A percentile compares a stretch with the other conserved stretches of the same genome.
These are phyloP conservation scores for Habroteleia sp. DNA, from an alignment of 2,888 invertebrate species.

Conservation along the genomic window DNA sequence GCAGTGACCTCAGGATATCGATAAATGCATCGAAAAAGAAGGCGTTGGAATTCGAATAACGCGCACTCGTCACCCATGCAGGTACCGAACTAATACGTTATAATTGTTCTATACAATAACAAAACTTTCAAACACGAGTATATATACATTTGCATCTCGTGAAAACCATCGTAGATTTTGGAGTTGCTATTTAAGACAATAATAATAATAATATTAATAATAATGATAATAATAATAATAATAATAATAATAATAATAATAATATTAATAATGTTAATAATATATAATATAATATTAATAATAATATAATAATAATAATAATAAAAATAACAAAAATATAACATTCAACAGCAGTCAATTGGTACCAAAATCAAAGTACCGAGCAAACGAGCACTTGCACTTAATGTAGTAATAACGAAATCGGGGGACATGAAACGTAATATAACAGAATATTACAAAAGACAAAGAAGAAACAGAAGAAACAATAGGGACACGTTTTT, in stretches of 20 bases:
- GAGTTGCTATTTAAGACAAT: slow-evolving; percentile 51
- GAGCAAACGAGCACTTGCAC: slow-evolving; percentile 69
- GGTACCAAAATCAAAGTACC: slow-evolving; percentile 70
- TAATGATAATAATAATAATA: slow-evolving; percentile 43
- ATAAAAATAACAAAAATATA: slow-evolving; percentile 80
- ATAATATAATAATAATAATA: slow-evolving; percentile 64
- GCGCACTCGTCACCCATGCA: slow-evolving; percentile 69
- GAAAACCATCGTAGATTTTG: slow-evolving; percentile 14
- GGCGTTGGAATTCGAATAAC: slow-evolving; percentile 68
- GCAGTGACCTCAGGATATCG: slow-evolving; percentile 36
- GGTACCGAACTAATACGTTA: slow-evolving; percentile 72
- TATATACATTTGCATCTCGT: slow-evolving; percentile 68
- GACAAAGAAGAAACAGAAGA: slow-evolving; percentile 44
- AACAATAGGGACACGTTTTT: slow-evolving; percentile 43
- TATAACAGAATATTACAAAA: slow-evolving; percentile 52
- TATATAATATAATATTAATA: slow-evolving; percentile 69
- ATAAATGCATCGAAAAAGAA: slow-evolving; percentile 66
- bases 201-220: slow-evolving; percentile 77
- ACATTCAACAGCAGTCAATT: slow-evolving; percentile 79
- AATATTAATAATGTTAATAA: slow-evolving; percentile 77
- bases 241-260: slow-evolving; percentile 70
- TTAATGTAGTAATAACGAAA: slow-evolving; percentile 71
- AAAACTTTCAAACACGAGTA: slow-evolving; percentile 77
- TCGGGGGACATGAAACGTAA: slow-evolving; percentile 48
- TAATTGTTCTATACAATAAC: slow-evolving; percentile 76